Evolutionary conservation across 2,888 invertebrate species (phyloP).

Genomic region (Parelbella ahira): DNA sequence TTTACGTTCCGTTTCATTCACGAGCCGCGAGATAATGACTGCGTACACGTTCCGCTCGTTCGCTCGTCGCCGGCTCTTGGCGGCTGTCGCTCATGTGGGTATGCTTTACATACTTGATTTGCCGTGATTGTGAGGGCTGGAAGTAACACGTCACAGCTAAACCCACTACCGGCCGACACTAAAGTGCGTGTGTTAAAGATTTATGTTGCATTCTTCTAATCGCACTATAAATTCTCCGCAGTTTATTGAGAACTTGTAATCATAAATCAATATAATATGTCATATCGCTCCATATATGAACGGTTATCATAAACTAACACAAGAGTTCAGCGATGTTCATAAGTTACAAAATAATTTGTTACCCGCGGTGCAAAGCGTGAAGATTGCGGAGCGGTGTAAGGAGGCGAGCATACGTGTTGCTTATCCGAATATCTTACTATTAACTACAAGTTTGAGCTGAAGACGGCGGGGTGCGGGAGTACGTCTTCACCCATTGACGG

Average conservation of each 20-base stretch:
- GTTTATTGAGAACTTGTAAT: no score
- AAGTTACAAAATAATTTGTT: not conserved
- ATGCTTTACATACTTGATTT: constrained; percentile 40
- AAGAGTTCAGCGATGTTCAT: constrained; percentile 27
- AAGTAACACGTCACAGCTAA: constrained; percentile 12
- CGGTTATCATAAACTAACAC: no score
- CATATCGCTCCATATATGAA: no score
- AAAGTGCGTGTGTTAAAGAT: constrained; percentile 4
- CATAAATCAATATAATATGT: no score
- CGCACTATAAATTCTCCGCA: no score
- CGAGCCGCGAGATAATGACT: constrained; percentile 72
- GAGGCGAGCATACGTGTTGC: constrained; percentile 33
- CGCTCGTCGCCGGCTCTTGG: constrained; percentile 49
- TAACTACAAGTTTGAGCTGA: constrained; percentile 70
- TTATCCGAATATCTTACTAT: constrained; percentile 60
- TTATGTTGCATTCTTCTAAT: constrained; percentile 23
- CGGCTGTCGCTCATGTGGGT: constrained; percentile 37
- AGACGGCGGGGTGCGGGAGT: constrained; percentile 75
- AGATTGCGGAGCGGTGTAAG: constrained; percentile 9
- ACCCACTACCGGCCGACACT: constrained; percentile 4
- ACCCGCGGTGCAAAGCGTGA: not conserved
- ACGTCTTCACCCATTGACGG: constrained; percentile 80
- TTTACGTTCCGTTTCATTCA: constrained; percentile 79
- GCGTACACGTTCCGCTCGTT: constrained; percentile 63
- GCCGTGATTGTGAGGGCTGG: constrained; percentile 21